These are phyloP conservation scores for Macrochelys suwanniensis DNA, from an alignment of 2,797 vertebrate species.

Conservation along the genomic window DNA sequence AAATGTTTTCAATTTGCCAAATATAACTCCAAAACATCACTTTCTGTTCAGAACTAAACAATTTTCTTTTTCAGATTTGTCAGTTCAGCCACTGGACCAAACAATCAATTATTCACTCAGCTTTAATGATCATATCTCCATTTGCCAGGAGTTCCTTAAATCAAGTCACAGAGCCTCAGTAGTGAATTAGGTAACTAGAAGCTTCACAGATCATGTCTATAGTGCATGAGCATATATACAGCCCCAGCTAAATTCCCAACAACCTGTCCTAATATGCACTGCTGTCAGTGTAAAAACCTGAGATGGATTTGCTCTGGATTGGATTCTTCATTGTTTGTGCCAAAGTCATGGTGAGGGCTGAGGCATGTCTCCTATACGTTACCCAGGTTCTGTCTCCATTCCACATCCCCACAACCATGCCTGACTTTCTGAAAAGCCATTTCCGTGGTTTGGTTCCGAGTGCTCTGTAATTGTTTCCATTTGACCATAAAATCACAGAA, in stretches of 20 bases:
- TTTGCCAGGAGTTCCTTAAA: constrained; percentile 29
- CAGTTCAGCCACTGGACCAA: neutral
- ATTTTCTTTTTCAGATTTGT: neutral
- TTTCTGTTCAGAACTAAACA: neutral
- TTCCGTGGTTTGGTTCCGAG: neutral
- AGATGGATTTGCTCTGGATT: neutral
- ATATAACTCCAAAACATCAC: too few species aligned
- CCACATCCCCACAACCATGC: neutral
- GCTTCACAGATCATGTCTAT: neutral
- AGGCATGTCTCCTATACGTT: neutral
- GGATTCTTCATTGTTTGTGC: neutral
- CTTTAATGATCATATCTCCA: constrained; percentile 15
- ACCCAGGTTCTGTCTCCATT: neutral
- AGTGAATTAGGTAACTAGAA: neutral
- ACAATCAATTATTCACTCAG: neutral
- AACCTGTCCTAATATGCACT: neutral
- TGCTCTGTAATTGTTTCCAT: neutral
- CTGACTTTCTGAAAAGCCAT: neutral
- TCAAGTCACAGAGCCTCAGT: constrained; percentile 26
- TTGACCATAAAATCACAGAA: neutral
- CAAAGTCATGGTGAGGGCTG: too few species aligned
- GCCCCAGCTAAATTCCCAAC: neutral
- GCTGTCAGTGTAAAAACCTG: neutral
- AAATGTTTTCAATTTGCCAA: too few species aligned
- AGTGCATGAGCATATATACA: neutral